Conservation (phyloP, 2,888 invertebrate species). For the Acleris literana region DNA sequence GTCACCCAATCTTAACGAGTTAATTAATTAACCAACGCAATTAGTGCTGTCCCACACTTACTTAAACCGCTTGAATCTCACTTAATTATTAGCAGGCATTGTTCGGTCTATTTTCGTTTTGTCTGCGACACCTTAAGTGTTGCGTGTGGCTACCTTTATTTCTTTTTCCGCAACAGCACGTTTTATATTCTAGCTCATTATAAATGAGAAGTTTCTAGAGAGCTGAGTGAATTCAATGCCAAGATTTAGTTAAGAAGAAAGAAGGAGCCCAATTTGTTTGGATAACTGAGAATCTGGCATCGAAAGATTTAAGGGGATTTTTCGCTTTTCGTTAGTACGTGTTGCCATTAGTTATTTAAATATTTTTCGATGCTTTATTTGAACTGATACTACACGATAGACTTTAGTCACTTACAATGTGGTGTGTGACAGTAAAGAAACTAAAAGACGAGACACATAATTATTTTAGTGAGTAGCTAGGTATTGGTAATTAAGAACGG, state of each 20-base stretch:
- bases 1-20: slow-evolving; percentile 1
- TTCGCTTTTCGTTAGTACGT: too few relatives aligned
- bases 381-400: too few relatives aligned
- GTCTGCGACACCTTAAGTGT: slow-evolving; percentile 49
- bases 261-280: too few relatives aligned
- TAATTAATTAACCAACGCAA: slow-evolving; percentile 34
- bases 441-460: too few relatives aligned
- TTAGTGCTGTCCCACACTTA: slow-evolving; percentile 34
- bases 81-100: slow-evolving; percentile 33
- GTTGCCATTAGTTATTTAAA: slow-evolving; percentile 20
- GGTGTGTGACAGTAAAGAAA: too few relatives aligned
- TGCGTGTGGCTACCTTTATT: slow-evolving; percentile 45
- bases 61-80: slow-evolving; percentile 31
- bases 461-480: too few relatives aligned
- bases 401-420: too few relatives aligned
- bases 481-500: too few relatives aligned
- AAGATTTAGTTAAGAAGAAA: too few relatives aligned
- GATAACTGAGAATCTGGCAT: too few relatives aligned
- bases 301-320: too few relatives aligned
- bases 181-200: slow-evolving; percentile 54
- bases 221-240: slow-evolving; percentile 44
- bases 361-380: background rate
- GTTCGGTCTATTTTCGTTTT: slow-evolving; percentile 38
- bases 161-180: slow-evolving; percentile 44
- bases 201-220: slow-evolving; percentile 41